These are phyloP conservation scores for Anarrhichthys ocellatus DNA, from an alignment of 2,113 vertebrate genomes.

Conservation along the genomic window DNA sequence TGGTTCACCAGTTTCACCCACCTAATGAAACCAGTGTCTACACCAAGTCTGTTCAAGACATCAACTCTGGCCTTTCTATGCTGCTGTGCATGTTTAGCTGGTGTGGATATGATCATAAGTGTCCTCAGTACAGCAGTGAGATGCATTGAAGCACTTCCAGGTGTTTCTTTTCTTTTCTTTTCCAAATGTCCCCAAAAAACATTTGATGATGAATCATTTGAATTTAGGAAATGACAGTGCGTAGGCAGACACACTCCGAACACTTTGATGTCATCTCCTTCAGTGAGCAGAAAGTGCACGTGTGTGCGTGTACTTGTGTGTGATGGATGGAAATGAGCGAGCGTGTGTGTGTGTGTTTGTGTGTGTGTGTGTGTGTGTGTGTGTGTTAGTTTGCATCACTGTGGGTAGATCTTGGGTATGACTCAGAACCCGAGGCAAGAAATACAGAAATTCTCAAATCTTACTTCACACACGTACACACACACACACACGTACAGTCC, in stretches of 20 bases:
- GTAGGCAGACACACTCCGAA: neutral
- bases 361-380: conserved; percentile 1
- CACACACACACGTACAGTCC: conserved; percentile 3
- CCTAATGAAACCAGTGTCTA: neutral
- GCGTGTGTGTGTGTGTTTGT: neutral
- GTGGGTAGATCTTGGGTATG: conserved; percentile 45
- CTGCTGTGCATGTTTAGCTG: neutral
- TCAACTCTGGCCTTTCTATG: neutral
- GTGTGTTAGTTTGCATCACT: conserved; percentile 51
- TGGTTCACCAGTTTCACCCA: neutral
- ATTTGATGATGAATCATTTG: conserved; percentile 32
- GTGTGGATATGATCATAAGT: neutral
- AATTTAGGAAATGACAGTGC: conserved; percentile 4
- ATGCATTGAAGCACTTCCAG: neutral
- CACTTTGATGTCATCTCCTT: conserved; percentile 47
- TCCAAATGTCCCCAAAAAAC: conserved; percentile 7
- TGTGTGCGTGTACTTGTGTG: conserved; percentile 23
- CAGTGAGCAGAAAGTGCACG: conserved; percentile 4
- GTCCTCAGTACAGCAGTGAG: neutral
- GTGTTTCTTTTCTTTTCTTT: neutral
- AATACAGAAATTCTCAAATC: conserved; percentile 35
- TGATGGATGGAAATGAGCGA: conserved; percentile 5
- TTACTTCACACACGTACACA: conserved; percentile 21
- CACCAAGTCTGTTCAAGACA: neutral
- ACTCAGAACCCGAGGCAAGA: conserved; percentile 60